These are phyloP conservation scores for Catharus minimus DNA, from an alignment of 2,113 vertebrate species.

Conservation along the genomic window DNA sequence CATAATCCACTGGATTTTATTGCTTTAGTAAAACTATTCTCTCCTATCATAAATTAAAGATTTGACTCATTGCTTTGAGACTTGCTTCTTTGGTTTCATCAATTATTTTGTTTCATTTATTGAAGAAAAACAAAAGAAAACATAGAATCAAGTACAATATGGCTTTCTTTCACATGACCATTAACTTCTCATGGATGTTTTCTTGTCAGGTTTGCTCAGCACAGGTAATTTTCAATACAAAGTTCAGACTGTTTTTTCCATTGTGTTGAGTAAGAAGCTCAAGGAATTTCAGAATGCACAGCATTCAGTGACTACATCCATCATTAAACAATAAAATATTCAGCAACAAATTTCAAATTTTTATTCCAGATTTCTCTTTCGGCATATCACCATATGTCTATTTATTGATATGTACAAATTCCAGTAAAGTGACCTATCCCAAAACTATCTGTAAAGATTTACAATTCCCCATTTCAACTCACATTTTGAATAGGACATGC, in stretches of 20 bases:
- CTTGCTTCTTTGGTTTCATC: background rate
- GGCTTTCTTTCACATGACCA: background rate
- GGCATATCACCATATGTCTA: background rate
- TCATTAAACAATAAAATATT: background rate
- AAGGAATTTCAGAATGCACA: background rate
- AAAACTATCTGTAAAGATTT: background rate
- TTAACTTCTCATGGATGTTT: background rate
- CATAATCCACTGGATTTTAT: conserved; percentile 28
- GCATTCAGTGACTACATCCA: background rate
- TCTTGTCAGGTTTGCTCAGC: background rate
- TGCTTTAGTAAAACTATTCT: conserved; percentile 28
- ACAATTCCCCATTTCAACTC: background rate
- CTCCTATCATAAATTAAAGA: conserved; percentile 33
- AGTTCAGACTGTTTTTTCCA: background rate
- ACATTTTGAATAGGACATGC: background rate
- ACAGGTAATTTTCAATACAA: background rate
- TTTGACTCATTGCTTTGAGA: conserved; percentile 21
- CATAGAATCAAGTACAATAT: background rate
- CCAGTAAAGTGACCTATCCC: background rate
- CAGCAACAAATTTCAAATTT: background rate
- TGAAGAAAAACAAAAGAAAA: conserved; percentile 15
- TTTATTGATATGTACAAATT: background rate
- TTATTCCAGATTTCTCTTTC: background rate
- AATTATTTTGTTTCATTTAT: conserved; percentile 27
- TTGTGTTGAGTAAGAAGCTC: background rate